Evolutionary conservation across 2,797 vertebrate genomes (phyloP).

Genomic region (Phataginus tetradactyla): DNA sequence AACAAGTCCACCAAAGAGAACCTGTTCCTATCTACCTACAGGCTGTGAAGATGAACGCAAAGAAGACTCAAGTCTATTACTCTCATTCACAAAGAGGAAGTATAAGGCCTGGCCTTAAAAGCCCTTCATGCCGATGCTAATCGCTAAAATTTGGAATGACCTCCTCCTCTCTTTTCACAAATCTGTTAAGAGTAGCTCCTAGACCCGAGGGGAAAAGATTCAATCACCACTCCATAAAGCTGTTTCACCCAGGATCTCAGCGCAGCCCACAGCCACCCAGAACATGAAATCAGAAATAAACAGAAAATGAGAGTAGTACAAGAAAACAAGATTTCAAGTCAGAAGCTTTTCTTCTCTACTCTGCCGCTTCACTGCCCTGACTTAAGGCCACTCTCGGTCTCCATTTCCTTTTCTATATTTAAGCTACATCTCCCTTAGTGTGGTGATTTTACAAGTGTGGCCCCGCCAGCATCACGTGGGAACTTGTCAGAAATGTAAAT

Average conservation of each 20-base stretch:
- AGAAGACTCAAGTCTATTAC: constrained; percentile 28
- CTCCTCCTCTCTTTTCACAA: constrained; percentile 19
- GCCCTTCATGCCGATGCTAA: neutral
- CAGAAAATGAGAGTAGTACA: neutral
- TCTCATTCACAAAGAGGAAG: neutral
- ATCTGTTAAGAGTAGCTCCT: neutral
- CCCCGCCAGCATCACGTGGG: neutral
- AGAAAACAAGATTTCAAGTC: neutral
- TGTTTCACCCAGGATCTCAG: constrained; percentile 47
- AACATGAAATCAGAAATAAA: constrained; percentile 43
- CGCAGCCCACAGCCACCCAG: neutral
- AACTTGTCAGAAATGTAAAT: constrained; percentile 49
- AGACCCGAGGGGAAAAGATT: constrained; percentile 1
- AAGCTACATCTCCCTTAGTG: neutral
- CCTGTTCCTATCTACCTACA: neutral
- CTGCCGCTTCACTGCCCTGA: neutral
- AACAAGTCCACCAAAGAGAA: neutral
- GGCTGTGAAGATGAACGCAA: neutral
- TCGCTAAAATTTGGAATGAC: constrained; percentile 32
- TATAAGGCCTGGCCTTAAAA: constrained; percentile 23
- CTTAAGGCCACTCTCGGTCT: neutral
- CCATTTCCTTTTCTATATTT: neutral
- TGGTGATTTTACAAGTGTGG: constrained; percentile 23
- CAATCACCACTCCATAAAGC: neutral
- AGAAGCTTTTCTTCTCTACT: neutral